Percentiles rank a stretch among this genome's conserved stretches.
These are phyloP conservation scores for Plectrocnemia conspersa DNA, from an alignment of 1,140 invertebrate genomes.

Conservation along the genomic window DNA sequence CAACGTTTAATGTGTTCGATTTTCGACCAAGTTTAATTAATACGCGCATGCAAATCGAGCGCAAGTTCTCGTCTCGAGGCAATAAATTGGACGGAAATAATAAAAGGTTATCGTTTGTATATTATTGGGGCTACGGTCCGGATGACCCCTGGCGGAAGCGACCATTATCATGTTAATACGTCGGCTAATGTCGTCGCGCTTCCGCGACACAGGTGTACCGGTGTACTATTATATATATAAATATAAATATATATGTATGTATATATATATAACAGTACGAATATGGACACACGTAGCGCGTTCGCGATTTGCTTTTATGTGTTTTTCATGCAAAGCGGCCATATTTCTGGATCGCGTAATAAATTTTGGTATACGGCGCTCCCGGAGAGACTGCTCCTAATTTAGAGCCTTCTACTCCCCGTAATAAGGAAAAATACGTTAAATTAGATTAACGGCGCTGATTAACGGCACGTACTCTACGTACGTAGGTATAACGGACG, in stretches of 20 bases:
- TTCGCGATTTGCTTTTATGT: constrained; percentile 30
- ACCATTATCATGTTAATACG: constrained; percentile 35
- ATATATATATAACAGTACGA: constrained; percentile 10
- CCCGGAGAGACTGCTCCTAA: constrained; percentile 21
- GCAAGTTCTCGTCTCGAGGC: not conserved
- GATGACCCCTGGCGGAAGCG: constrained; percentile 23
- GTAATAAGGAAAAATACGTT: constrained; percentile 7
- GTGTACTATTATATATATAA: not conserved
- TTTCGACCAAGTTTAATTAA: too few species aligned
- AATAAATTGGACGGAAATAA: not conserved
- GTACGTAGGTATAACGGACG: too few species aligned
- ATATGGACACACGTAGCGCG: constrained; percentile 16
- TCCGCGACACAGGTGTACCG: too few species aligned
- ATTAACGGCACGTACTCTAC: not conserved
- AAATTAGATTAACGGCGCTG: constrained; percentile 1
- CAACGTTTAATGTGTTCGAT: too few species aligned
- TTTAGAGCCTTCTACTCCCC: constrained; percentile 27
- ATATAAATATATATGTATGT: not conserved
- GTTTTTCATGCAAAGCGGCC: constrained; percentile 31
- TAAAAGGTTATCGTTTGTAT: not conserved
- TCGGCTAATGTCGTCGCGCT: constrained; percentile 19
- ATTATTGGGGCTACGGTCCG: constrained; percentile 7
- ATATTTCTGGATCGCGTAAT: constrained; percentile 32
- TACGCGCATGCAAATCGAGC: too few species aligned
- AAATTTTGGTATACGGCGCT: constrained; percentile 29